Evolutionary conservation across 2,113 vertebrate genomes (phyloP).

Genomic region (Montifringilla adamsi): DNA sequence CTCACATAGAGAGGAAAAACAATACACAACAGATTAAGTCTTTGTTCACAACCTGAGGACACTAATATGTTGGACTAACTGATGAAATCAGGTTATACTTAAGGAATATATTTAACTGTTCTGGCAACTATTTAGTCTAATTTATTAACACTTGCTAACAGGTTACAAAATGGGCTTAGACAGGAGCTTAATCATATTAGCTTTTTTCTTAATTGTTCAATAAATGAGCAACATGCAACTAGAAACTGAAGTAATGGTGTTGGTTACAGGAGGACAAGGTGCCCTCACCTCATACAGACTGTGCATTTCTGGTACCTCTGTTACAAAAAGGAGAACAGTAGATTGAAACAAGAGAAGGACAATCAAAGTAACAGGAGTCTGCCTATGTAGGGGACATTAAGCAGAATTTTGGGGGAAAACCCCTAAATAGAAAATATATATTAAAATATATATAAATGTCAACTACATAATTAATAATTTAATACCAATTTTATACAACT

Average conservation of each 20-base stretch:
- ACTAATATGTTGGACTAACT: background rate
- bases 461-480: background rate
- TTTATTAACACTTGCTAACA: background rate
- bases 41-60: background rate
- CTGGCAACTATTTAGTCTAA: background rate
- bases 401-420: fast-evolving
- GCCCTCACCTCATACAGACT: background rate
- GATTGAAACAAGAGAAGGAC: background rate
- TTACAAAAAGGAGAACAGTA: background rate
- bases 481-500: background rate
- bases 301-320: background rate
- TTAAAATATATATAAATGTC: background rate
- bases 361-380: background rate
- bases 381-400: background rate
- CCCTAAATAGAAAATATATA: background rate
- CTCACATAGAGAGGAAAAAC: background rate
- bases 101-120: background rate
- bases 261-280: background rate
- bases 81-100: background rate
- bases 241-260: background rate
- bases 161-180: background rate
- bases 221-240: background rate
- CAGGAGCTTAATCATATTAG: background rate
- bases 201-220: background rate
- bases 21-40: background rate